Conservation (phyloP, 1,140 invertebrate genomes). For the Drosophila pseudoananassae region DNA sequence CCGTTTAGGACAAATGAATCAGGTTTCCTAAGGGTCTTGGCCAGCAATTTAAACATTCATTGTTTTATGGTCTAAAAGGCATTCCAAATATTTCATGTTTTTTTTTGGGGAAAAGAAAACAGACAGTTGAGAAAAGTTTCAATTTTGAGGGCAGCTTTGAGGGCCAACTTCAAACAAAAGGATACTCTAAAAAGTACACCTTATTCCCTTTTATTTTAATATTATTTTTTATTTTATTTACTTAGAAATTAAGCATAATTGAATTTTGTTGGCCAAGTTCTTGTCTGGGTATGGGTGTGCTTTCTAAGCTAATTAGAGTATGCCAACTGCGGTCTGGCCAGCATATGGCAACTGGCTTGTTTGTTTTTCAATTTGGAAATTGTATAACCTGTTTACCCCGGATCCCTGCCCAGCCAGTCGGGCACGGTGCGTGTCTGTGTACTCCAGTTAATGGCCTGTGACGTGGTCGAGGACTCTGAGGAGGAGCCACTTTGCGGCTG, state of each 20-base stretch:
- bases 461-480: background rate
- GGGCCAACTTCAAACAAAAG: too few relatives aligned
- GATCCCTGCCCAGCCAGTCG: too few relatives aligned
- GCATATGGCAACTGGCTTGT: conserved; percentile 34
- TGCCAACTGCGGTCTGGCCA: conserved; percentile 16
- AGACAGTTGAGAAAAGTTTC: background rate
- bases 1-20: conserved; percentile 29
- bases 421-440: conserved; percentile 26
- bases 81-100: too few relatives aligned
- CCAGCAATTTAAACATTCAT: conserved; percentile 12
- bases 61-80: conserved; percentile 1
- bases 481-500: conserved; percentile 17
- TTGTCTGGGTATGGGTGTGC: background rate
- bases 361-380: conserved; percentile 74
- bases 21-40: conserved; percentile 11
- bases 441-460: conserved; percentile 58
- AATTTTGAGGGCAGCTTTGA: too few relatives aligned
- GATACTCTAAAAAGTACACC: background rate
- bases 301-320: background rate
- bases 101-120: too few relatives aligned
- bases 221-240: background rate
- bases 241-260: background rate
- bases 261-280: background rate
- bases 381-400: conserved; percentile 58
- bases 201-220: too few relatives aligned